phyloP scores from a whole-genome alignment of 2,888 invertebrate species.

The Ophonus ardosiacus region DNA sequence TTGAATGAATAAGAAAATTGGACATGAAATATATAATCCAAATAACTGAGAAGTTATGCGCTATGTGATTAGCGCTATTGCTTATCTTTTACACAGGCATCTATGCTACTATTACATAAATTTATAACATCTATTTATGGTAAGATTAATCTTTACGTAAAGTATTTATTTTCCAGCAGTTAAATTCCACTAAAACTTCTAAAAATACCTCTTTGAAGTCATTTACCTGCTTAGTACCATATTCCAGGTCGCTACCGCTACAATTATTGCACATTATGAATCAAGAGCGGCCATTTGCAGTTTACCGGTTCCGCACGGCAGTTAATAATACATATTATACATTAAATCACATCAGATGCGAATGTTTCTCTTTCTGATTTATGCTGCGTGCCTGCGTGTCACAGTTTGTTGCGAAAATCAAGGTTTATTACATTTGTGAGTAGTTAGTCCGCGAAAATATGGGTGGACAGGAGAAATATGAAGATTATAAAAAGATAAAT shows the following conservation, averaged over 20 bases:
- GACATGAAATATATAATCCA: neutral
- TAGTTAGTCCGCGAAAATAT: too few species aligned
- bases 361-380: neutral
- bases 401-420: too few species aligned
- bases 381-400: too few species aligned
- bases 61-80: neutral
- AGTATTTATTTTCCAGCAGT: neutral
- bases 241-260: slow-evolving; percentile 1
- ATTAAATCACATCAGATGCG: neutral
- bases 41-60: neutral
- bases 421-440: too few species aligned
- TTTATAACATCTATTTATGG: neutral
- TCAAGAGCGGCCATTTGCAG: slow-evolving; percentile 49
- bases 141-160: neutral
- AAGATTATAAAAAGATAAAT: too few species aligned
- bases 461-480: too few species aligned
- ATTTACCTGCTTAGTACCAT: neutral
- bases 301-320: slow-evolving; percentile 13
- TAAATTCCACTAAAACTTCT: neutral
- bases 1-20: too few species aligned
- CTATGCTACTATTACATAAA: neutral
- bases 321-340: neutral
- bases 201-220: neutral
- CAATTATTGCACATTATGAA: slow-evolving; percentile 53
- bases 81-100: neutral